phyloP scores from a whole-genome alignment of 2,113 vertebrate species.

The Pelodiscus sinensis region DNA sequence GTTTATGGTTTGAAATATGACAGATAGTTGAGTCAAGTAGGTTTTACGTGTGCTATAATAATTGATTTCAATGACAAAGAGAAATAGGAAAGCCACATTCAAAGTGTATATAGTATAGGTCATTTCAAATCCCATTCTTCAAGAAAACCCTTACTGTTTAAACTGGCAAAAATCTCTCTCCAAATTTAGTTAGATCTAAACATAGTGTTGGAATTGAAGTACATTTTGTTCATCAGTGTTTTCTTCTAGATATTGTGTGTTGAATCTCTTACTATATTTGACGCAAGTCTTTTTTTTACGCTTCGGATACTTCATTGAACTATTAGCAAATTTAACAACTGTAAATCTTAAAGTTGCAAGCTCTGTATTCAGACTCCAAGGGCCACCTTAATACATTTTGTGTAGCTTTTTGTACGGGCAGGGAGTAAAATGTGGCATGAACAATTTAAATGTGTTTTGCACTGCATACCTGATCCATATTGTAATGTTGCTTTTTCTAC shows the following conservation, averaged over 20 bases:
- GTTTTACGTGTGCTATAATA: not conserved
- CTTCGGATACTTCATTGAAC: not conserved
- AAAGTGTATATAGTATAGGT: not conserved
- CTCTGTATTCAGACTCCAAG: not conserved
- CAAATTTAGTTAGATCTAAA: not conserved
- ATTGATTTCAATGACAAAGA: not conserved
- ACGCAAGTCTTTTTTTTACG: not conserved
- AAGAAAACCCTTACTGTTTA: not conserved
- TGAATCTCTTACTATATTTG: not conserved
- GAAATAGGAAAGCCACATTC: not conserved
- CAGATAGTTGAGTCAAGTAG: not conserved
- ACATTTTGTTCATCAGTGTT: not conserved
- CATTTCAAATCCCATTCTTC: not conserved
- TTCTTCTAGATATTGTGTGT: not conserved
- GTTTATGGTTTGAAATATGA: slow-evolving; percentile 1
- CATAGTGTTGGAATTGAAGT: not conserved
- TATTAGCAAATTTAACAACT: not conserved
- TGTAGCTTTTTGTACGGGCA: not conserved
- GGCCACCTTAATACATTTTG: slow-evolving; percentile 4
- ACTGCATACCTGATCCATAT: slow-evolving; percentile 44
- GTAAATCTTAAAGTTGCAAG: not conserved
- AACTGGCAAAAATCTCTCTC: not conserved
- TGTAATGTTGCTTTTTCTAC: slow-evolving; percentile 72
- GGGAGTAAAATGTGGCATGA: not conserved
- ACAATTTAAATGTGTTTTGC: slow-evolving; percentile 35